Conservation (phyloP, 2,888 invertebrate genomes). For the Metopia argyrocephala region DNA sequence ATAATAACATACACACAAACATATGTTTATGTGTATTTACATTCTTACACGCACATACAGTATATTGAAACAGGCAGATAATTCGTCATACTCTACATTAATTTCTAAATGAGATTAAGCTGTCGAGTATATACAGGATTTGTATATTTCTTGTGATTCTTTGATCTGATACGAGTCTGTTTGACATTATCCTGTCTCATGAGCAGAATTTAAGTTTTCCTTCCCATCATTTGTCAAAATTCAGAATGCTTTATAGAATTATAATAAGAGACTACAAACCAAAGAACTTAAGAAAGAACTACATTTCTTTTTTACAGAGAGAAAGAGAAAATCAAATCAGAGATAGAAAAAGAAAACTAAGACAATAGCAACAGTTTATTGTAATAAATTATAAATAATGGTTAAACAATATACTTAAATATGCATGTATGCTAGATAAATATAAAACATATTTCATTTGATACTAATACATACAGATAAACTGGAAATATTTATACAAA, state of each 20-base stretch:
- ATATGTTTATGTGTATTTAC: no score
- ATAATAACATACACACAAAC: no score
- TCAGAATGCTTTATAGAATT: neutral
- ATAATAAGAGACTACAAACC: no score
- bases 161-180: conserved; percentile 29
- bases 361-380: neutral
- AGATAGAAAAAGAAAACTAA: neutral
- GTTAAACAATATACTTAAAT: neutral
- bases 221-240: conserved; percentile 56
- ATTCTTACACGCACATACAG: no score
- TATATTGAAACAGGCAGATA: no score
- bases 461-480: no score
- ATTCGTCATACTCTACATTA: neutral
- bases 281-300: no score
- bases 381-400: neutral
- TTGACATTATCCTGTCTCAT: conserved; percentile 50
- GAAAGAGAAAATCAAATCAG: no score
- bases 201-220: conserved; percentile 49
- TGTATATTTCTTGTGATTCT: neutral
- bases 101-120: neutral
- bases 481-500: no score
- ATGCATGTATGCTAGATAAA: no score
- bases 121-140: no score
- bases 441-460: neutral
- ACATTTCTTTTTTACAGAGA: no score